phyloP scores from a whole-genome alignment of 1,140 invertebrate genomes.

The Delia radicum region DNA sequence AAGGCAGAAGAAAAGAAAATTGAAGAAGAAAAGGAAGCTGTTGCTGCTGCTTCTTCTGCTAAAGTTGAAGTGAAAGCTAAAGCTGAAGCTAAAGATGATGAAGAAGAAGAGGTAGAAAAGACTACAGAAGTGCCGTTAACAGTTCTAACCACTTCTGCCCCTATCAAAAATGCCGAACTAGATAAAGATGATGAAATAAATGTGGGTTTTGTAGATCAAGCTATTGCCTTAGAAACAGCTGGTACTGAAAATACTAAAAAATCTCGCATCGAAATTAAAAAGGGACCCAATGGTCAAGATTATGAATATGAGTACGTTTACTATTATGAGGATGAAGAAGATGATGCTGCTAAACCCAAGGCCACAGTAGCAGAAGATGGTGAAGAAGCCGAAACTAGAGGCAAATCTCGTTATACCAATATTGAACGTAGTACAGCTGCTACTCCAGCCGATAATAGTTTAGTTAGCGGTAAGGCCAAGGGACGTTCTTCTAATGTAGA shows the following conservation, averaged over 20 bases:
- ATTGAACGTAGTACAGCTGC: constrained; percentile 64
- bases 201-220: constrained; percentile 48
- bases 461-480: constrained; percentile 60
- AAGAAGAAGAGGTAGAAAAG: constrained; percentile 31
- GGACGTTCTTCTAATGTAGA: constrained; percentile 46
- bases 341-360: constrained; percentile 61
- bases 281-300: constrained; percentile 85
- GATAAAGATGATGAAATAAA: constrained; percentile 41
- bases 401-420: constrained; percentile 67
- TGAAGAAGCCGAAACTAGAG: constrained; percentile 34
- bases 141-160: constrained; percentile 23
- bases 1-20: constrained; percentile 23
- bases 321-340: constrained; percentile 85
- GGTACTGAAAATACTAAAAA: constrained; percentile 58
- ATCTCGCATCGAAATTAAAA: constrained; percentile 77
- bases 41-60: neutral
- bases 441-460: constrained; percentile 57
- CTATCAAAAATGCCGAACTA: constrained; percentile 34
- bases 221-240: constrained; percentile 45
- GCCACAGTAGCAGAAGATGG: constrained; percentile 35
- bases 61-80: constrained; percentile 29
- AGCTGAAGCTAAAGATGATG: neutral
- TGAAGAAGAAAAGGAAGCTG: neutral
- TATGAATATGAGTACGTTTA: constrained; percentile 91
- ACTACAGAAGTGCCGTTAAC: constrained; percentile 36